A percentile compares a stretch with the other conserved stretches of the same genome.
Conservation (phyloP, 2,797 vertebrate species). For the Buceros bicornis region DNA sequence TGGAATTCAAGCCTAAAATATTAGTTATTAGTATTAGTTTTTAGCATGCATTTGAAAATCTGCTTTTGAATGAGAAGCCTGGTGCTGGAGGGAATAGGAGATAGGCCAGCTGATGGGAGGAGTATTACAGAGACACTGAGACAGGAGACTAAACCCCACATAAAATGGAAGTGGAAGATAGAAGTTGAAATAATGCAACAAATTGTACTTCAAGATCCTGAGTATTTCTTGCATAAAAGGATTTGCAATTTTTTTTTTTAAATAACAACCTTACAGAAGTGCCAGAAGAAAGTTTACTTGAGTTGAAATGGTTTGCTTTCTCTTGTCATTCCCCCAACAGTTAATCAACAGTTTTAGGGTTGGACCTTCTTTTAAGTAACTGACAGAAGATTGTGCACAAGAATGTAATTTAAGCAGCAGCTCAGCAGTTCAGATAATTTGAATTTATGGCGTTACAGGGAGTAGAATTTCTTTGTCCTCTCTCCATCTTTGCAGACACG, state of each 20-base stretch:
- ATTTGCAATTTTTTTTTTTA: not conserved
- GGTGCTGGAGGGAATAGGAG: not conserved
- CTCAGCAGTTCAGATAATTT: not conserved
- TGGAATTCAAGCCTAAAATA: not conserved
- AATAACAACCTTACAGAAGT: not conserved
- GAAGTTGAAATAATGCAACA: not conserved
- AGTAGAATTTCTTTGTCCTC: not conserved
- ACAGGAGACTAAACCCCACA: not conserved
- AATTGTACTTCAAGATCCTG: not conserved
- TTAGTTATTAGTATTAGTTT: not conserved
- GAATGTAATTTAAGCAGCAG: not conserved
- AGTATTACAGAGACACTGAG: not conserved
- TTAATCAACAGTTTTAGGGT: not conserved
- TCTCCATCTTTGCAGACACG: not conserved
- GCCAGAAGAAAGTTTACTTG: not conserved
- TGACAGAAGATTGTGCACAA: not conserved
- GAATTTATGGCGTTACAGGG: not conserved
- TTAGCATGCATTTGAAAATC: not conserved
- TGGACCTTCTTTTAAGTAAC: not conserved
- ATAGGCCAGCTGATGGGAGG: not conserved
- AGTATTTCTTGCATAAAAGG: not conserved
- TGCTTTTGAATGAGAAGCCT: not conserved
- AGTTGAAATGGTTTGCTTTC: not conserved
- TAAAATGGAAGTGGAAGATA: not conserved
- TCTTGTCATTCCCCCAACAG: not conserved